Evolutionary conservation across 2,797 vertebrate species (phyloP), one percentile per base, ranked within the genome.

Genomic region (Rachycentron canadum): DNA sequence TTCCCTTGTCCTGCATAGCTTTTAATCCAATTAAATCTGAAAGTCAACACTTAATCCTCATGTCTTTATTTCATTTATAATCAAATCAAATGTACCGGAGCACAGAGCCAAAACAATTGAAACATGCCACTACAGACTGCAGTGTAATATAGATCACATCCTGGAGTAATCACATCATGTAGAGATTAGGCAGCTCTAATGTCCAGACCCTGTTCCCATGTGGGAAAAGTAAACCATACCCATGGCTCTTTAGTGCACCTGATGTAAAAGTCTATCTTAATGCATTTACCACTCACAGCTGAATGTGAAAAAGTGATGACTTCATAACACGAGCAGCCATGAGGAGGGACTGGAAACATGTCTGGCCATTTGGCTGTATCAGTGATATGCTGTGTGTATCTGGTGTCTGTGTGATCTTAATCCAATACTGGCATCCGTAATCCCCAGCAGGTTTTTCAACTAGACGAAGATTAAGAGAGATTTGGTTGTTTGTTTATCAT

Each of bases 401-500:
- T 78, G 70, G 17, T 70, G 76, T 80, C 62, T 76, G 56, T 87
- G 73, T 86, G 74, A 85, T 88, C 83, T 55, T 77, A 80, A 86
- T 86, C 84, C 86, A 89, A 62, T 41, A 41, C 73, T 79, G 70
- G 38, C 63, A 73, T 70, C 65, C 23, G 26, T 79, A 81, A 88
- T 83, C 73, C 81, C 64, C 69, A 69, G 58, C 69, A 78, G 87
- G 87, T 84, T 79, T 88, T 69, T 58, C 75, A 69, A 79, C 82
- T 50, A 70, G 87, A 87, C 79, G 82, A 78, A 86, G 86, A 85
- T 91, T 86, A 86, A 60, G 28, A 74, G 65, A 79, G 80, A 84
- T 88, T 71, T 82, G 63, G 28, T 17, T 41, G 62, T 84, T 91
- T 91, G 81, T 89, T 86, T 77, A 77, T 78, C 66, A 75, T 83